phyloP scores from a whole-genome alignment of 1,140 invertebrate species.

The Kradibia gibbosae region DNA sequence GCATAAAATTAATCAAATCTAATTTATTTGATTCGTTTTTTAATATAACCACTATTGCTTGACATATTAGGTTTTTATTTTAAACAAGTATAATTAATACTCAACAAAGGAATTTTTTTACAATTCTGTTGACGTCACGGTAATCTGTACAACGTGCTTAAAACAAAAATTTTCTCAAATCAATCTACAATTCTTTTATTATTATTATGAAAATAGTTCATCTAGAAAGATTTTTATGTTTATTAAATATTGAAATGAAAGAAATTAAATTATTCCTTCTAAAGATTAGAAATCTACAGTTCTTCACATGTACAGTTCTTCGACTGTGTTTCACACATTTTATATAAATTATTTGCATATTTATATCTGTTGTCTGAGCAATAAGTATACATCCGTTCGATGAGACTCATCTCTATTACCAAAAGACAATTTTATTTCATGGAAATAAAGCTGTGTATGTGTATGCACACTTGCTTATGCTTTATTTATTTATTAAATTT shows the following conservation, averaged over 20 bases:
- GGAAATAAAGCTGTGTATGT: conserved; percentile 59
- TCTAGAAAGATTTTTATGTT: neutral
- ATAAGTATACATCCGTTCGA: neutral
- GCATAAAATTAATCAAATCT: too few relatives aligned
- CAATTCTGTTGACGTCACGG: too few relatives aligned
- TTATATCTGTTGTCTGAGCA: neutral
- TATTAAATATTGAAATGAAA: neutral
- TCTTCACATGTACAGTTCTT: neutral
- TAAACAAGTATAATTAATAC: too few relatives aligned
- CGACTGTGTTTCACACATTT: conserved; percentile 12
- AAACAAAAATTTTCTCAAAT: neutral
- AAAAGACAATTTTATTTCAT: conserved; percentile 55
- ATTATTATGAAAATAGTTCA: neutral
- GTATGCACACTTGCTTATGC: neutral
- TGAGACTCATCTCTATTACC: conserved; percentile 48
- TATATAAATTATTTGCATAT: neutral
- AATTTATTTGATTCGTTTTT: too few relatives aligned
- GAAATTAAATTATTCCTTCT: neutral
- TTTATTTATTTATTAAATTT: conserved; percentile 62
- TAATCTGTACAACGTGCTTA: too few relatives aligned
- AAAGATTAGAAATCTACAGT: neutral
- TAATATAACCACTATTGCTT: too few relatives aligned
- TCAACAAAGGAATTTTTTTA: too few relatives aligned
- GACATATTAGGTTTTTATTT: too few relatives aligned
- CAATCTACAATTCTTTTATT: neutral